These are phyloP conservation scores for Ptychobarbus kaznakovi DNA, from an alignment of 2,797 vertebrate genomes.

Conservation along the genomic window DNA sequence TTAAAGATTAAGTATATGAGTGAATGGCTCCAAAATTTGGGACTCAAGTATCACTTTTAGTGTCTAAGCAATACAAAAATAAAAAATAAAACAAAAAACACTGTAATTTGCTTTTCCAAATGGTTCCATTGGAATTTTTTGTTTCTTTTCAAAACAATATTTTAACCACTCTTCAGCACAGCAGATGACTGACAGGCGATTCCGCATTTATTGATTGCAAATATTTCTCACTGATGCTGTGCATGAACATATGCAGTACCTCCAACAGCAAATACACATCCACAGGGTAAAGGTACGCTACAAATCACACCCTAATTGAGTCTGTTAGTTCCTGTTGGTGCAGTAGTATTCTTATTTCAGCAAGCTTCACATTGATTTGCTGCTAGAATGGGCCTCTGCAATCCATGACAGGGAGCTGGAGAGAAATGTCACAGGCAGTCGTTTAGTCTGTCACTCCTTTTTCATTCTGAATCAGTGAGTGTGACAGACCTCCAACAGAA, in stretches of 20 bases:
- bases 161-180: not conserved
- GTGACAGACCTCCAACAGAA: not conserved
- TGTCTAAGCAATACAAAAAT: too few species aligned
- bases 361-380: slow-evolving; percentile 25
- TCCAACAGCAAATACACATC: not conserved
- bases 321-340: slow-evolving; percentile 9
- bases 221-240: not conserved
- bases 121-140: too few species aligned
- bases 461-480: not conserved
- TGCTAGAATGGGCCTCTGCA: slow-evolving; percentile 3
- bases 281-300: not conserved
- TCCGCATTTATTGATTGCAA: not conserved
- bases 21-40: too few species aligned
- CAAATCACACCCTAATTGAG: not conserved
- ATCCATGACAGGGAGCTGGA: not conserved
- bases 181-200: not conserved
- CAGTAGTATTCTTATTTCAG: slow-evolving; percentile 19
- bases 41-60: too few species aligned
- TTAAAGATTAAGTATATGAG: too few species aligned
- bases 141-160: not conserved
- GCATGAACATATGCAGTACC: not conserved
- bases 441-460: slow-evolving; percentile 21
- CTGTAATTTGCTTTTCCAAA: too few species aligned
- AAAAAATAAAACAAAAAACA: too few species aligned
- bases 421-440: slow-evolving; percentile 16